These are phyloP conservation scores for Benthosema pterotum DNA, from an alignment of 2,797 vertebrate species.

Conservation along the genomic window DNA sequence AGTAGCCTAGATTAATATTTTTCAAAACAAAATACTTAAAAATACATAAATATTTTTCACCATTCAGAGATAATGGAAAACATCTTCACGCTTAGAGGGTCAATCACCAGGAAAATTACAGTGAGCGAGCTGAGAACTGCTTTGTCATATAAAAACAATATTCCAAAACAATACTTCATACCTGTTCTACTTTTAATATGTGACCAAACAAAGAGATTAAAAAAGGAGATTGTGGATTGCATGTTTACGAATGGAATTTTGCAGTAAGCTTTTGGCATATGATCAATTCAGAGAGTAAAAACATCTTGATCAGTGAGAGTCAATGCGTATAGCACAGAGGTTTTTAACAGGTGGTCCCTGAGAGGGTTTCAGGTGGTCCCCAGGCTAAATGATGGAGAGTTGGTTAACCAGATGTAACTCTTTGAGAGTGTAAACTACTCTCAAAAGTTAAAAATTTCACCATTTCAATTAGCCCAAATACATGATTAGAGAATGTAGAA, in stretches of 20 bases:
- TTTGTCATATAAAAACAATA: conserved; percentile 32
- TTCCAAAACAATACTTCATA: neutral
- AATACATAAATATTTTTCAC: neutral
- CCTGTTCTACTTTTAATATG: conserved; percentile 19
- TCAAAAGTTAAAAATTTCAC: no score
- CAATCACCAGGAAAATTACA: conserved; percentile 33
- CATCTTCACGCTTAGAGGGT: conserved; percentile 19
- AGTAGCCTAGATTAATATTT: no score
- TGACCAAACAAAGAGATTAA: neutral
- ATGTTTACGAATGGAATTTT: neutral
- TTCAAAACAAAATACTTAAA: no score
- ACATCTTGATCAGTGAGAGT: neutral
- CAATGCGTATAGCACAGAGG: no score
- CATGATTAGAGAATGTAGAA: no score
- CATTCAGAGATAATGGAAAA: neutral
- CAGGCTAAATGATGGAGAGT: no score
- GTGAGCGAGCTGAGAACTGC: conserved; percentile 6
- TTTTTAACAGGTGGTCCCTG: no score
- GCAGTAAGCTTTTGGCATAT: neutral
- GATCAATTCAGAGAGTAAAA: neutral
- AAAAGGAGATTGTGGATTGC: neutral
- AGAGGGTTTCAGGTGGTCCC: no score
- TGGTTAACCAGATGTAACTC: no score
- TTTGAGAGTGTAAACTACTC: no score
- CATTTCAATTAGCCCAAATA: no score